phyloP scores from a whole-genome alignment of 92 coral and sea anemone species.

The Phenganax marumi region DNA sequence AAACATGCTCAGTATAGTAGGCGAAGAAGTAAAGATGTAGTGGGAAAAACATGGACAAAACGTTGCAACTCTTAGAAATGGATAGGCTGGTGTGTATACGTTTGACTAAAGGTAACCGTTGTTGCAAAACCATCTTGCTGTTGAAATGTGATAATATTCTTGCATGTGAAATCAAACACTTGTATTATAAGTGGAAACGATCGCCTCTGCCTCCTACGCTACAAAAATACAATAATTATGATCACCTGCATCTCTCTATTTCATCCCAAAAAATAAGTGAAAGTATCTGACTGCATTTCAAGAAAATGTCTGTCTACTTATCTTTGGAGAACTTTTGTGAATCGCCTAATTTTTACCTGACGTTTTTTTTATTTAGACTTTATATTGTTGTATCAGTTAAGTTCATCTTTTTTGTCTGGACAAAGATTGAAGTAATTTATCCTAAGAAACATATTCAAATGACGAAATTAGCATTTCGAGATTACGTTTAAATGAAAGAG shows the following conservation, averaged over 20 bases:
- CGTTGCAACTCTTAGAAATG: no score
- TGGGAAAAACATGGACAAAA: no score
- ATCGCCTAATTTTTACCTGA: background rate
- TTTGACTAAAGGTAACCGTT: no score
- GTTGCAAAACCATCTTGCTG: background rate
- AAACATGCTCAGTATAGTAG: no score
- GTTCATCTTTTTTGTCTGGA: background rate
- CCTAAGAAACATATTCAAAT: conserved; percentile 11
- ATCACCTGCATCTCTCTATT: conserved; percentile 9
- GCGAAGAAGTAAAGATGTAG: no score
- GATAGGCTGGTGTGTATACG: no score
- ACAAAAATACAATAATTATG: background rate
- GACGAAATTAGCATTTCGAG: background rate
- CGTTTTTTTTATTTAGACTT: background rate
- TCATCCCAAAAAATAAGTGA: background rate
- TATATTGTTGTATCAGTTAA: background rate
- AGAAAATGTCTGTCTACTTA: background rate
- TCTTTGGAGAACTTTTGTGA: background rate
- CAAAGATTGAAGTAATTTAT: background rate
- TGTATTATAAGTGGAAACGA: background rate
- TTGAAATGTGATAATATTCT: background rate
- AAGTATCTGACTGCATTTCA: background rate
- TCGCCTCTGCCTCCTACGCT: conserved; percentile 16
- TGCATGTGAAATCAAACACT: background rate
- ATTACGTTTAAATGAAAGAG: background rate